Percentiles rank a stretch among this genome's conserved stretches.
Conservation (phyloP, 2,113 vertebrate genomes). For the Halcyon malimbica region DNA sequence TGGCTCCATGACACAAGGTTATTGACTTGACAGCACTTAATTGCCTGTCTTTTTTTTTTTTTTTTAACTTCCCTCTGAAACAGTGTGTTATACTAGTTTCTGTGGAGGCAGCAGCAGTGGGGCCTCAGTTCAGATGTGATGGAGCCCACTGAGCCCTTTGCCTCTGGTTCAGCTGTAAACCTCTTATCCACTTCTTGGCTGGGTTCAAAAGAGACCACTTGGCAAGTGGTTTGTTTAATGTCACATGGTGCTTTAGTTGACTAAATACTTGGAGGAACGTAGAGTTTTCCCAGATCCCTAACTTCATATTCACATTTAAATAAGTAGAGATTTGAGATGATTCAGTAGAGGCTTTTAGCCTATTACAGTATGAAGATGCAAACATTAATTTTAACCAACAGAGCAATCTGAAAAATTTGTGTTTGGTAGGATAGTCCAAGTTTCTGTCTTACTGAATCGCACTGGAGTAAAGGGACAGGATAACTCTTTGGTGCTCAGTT, state of each 20-base stretch:
- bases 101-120: neutral
- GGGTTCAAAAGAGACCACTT: neutral
- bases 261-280: neutral
- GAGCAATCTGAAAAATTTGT: neutral
- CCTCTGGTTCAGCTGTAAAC: neutral
- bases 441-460: neutral
- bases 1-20: slow-evolving; percentile 17
- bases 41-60: slow-evolving; percentile 8
- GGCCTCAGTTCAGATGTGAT: neutral
- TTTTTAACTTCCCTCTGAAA: neutral
- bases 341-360: neutral
- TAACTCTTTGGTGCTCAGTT: neutral
- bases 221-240: neutral
- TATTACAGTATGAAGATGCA: neutral
- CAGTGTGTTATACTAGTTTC: neutral
- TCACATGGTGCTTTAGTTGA: neutral
- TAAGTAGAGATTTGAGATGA: neutral
- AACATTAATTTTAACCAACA: neutral
- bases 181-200: neutral
- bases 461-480: neutral
- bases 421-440: neutral
- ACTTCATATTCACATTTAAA: neutral
- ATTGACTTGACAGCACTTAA: slow-evolving; percentile 47
- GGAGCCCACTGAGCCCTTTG: neutral
- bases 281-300: neutral